Evolutionary conservation across 2,797 vertebrate species (phyloP), one percentile per base, ranked within the genome.

Genomic region (Lophotriccus pileatus): DNA sequence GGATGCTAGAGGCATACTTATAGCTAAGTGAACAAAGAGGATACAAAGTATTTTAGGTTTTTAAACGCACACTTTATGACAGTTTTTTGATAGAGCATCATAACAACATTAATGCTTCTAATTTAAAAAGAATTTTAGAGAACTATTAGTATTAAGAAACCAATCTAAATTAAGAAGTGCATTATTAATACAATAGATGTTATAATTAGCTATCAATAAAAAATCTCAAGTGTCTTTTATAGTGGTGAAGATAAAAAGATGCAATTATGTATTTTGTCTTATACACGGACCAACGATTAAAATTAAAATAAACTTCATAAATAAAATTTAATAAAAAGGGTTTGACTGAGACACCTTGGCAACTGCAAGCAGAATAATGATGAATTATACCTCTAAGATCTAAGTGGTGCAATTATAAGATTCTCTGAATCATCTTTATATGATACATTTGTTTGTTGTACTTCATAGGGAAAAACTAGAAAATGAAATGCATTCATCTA

Each of bases 401-500:
- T 95, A 94, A 44, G 10, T 66, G 58, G 25, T 88, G 22, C n/a
- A 95, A 95, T 94, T 96, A 86, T 59, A 93, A 88, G 56, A 90
- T 67, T 82, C 87, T 89, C 50, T 87, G 84, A 97, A 88, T 76
- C 84, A 52, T 75, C 47, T 81, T 94, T 55, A 94, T 96, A 95
- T 91, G 8, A 95, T 87, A 75, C 59, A 90, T 93, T 94, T 84
- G 50, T 74, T 93, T 91, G 36, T 77, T 95, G 62, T 95, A 50
- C 53, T 79, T 74, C 50, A 69, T 7, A 53, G 17, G 32, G 55
- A 87, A 89, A 91, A 91, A 95, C 76, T 18, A 89, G 21, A 89
- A 79, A 75, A 87, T n/a, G 1, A 77, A 80, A 87, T 36, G 6
- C 41, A 28, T 69, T 80, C 56, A 77, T 27, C 44, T 63, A 76